These are phyloP conservation scores for Ichneumoninae sp. DNA, from an alignment of 2,888 invertebrate species.

Conservation along the genomic window DNA sequence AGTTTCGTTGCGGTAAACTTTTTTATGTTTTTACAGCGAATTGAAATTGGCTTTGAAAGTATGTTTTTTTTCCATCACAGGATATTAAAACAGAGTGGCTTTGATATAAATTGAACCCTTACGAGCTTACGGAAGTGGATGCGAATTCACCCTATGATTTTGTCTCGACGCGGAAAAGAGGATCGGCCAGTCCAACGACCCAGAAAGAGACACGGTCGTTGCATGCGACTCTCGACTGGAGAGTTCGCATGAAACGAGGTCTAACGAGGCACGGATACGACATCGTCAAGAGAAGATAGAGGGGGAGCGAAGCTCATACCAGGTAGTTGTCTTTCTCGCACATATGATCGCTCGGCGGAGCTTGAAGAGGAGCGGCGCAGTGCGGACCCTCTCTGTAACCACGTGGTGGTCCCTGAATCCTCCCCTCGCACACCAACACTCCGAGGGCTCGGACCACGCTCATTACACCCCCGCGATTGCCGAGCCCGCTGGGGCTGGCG, in stretches of 20 bases:
- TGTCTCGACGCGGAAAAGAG: background rate
- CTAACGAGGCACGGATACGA: constrained; percentile 49
- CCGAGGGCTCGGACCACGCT: constrained; percentile 83
- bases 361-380: constrained; percentile 85
- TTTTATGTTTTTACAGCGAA: background rate
- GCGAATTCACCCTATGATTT: constrained; percentile 42
- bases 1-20: background rate
- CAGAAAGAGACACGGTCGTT: constrained; percentile 39
- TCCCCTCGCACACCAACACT: constrained; percentile 83
- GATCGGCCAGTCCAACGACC: constrained; percentile 32
- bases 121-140: constrained; percentile 1
- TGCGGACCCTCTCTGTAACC: constrained; percentile 90
- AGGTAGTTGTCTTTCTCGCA: constrained; percentile 85
- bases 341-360: constrained; percentile 83
- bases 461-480: constrained; percentile 79
- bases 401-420: constrained; percentile 84
- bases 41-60: background rate
- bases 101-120: constrained; percentile 14
- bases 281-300: constrained; percentile 11
- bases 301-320: constrained; percentile 81
- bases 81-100: background rate
- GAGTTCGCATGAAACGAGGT: constrained; percentile 54
- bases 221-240: constrained; percentile 47
- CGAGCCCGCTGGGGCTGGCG: constrained; percentile 68
- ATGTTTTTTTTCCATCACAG: background rate